A percentile compares a stretch with the other conserved stretches of the same genome.
Conservation (phyloP, 2,113 vertebrate genomes). For the Leuciscus idus region DNA sequence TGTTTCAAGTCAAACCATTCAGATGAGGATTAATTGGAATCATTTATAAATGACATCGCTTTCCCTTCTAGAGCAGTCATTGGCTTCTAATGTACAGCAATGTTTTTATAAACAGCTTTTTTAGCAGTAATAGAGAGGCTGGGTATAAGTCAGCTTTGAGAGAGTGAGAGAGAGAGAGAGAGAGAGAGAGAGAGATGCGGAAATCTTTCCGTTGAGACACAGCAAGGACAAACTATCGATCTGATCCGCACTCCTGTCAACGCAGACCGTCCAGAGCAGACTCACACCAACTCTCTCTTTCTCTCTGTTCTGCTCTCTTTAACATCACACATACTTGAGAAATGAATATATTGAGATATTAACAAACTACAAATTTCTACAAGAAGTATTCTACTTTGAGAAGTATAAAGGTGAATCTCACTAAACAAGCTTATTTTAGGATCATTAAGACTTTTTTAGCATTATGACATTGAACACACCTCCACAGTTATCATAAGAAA, state of each 20-base stretch:
- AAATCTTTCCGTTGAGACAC: constrained; percentile 57
- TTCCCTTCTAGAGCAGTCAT: background rate
- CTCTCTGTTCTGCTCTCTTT: background rate
- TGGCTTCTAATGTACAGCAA: background rate
- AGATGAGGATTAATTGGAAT: constrained; percentile 35
- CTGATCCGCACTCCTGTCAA: constrained; percentile 54
- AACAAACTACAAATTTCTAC: background rate
- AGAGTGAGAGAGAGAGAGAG: background rate
- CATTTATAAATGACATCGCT: constrained; percentile 11
- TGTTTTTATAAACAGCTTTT: background rate
- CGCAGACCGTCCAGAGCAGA: constrained; percentile 49
- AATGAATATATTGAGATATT: background rate
- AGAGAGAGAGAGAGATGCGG: constrained; percentile 52
- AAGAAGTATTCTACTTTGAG: background rate
- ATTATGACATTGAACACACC: background rate
- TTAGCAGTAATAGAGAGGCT: background rate
- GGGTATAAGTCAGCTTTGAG: background rate
- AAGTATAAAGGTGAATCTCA: background rate
- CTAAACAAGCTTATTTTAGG: background rate
- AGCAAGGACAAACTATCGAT: constrained; percentile 67
- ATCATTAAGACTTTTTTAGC: background rate
- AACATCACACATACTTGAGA: background rate
- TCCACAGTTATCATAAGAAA: no score
- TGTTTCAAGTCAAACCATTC: background rate
- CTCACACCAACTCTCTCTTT: background rate